Percentiles rank a stretch among this genome's conserved stretches.
phyloP scores from a whole-genome alignment of 2,113 vertebrate species.

The Lophochroa leadbeateri region DNA sequence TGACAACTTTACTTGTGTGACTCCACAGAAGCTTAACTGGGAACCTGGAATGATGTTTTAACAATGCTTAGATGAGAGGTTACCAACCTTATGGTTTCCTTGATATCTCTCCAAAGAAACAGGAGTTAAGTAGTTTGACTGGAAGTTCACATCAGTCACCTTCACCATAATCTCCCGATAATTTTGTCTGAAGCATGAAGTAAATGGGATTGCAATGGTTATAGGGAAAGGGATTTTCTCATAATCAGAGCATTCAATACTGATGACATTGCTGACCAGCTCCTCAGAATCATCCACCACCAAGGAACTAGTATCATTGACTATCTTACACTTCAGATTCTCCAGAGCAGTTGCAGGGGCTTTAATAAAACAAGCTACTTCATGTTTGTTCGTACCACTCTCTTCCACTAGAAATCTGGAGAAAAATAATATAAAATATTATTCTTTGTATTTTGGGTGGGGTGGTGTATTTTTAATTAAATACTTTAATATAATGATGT shows the following conservation, averaged over 20 bases:
- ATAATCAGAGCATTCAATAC: constrained; percentile 56
- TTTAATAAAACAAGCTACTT: constrained; percentile 75
- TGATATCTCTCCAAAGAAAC: constrained; percentile 71
- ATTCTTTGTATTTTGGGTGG: not conserved
- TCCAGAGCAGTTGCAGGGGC: constrained; percentile 63
- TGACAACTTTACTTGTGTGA: not conserved
- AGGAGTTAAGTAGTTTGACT: constrained; percentile 71
- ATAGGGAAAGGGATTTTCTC: constrained; percentile 77
- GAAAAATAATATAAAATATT: not conserved
- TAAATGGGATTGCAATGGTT: constrained; percentile 79
- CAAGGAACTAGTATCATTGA: constrained; percentile 75
- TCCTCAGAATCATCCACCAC: constrained; percentile 83
- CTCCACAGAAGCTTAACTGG: not conserved
- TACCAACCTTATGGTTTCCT: constrained; percentile 76
- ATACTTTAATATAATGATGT: not conserved
- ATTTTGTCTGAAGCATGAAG: constrained; percentile 75
- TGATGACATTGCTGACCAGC: constrained; percentile 84
- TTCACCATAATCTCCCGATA: constrained; percentile 85
- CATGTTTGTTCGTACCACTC: not conserved
- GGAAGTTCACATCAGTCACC: constrained; percentile 74
- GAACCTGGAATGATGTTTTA: not conserved
- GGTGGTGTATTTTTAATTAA: not conserved
- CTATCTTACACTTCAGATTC: constrained; percentile 69
- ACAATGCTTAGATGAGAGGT: not conserved
- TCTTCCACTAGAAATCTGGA: constrained; percentile 68